Evolutionary conservation across 2,888 invertebrate genomes (phyloP).

Genomic region (Rhagium mordax): DNA sequence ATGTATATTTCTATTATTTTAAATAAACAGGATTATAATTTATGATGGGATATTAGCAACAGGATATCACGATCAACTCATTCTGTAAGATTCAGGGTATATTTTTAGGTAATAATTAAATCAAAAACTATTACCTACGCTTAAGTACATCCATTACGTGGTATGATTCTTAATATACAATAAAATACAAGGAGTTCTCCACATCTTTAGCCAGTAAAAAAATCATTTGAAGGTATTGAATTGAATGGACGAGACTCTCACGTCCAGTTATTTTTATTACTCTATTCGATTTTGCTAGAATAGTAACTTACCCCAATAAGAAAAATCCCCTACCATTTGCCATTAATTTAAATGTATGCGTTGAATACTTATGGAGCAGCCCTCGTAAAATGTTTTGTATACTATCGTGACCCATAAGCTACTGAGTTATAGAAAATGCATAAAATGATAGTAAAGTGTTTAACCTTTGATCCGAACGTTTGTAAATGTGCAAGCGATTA

Average conservation of each 20-base stretch:
- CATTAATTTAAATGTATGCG: too few relatives aligned
- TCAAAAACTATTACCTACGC: constrained; percentile 2
- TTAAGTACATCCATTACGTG: neutral
- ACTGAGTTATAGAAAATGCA: constrained; percentile 40
- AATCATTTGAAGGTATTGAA: too few relatives aligned
- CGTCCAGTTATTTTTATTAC: too few relatives aligned
- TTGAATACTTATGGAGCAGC: neutral
- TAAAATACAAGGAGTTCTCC: too few relatives aligned
- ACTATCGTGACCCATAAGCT: constrained; percentile 42
- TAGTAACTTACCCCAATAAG: too few relatives aligned
- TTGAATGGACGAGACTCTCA: too few relatives aligned
- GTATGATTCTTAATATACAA: neutral
- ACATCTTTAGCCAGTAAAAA: too few relatives aligned
- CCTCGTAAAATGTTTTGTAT: neutral
- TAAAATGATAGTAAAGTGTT: constrained; percentile 41
- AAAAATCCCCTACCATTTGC: too few relatives aligned
- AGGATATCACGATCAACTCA: constrained; percentile 45
- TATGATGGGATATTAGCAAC: constrained; percentile 43
- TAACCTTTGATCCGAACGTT: constrained; percentile 35
- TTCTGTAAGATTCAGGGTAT: constrained; percentile 25
- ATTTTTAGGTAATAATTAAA: constrained; percentile 35
- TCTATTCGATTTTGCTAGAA: too few relatives aligned
- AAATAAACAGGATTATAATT: constrained; percentile 27
- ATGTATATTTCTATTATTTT: constrained; percentile 29
- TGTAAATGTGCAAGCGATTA: constrained; percentile 42